These are phyloP conservation scores for Pterocles gutturalis DNA, from an alignment of 2,113 vertebrate species.

Conservation along the genomic window DNA sequence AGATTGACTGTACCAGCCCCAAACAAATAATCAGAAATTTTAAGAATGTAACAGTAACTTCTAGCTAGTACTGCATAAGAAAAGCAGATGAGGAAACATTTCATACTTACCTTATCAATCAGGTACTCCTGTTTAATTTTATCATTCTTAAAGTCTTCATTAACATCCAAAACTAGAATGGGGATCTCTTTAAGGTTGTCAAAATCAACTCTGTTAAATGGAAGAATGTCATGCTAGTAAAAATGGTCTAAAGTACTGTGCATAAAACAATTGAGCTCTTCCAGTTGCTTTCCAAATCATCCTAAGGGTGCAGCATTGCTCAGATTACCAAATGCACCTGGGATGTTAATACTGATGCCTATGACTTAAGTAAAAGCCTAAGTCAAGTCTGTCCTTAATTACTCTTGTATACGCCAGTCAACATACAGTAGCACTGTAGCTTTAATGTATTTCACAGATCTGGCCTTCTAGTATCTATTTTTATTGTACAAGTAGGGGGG, in stretches of 20 bases:
- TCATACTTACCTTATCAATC: conserved; percentile 76
- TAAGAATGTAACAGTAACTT: not conserved
- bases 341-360: not conserved
- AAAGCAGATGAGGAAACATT: not conserved
- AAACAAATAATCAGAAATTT: not conserved
- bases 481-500: not conserved
- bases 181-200: conserved; percentile 82
- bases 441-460: not conserved
- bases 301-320: not conserved
- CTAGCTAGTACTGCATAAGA: not conserved
- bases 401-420: not conserved
- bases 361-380: not conserved
- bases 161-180: conserved; percentile 82
- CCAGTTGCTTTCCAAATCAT: not conserved
- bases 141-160: conserved; percentile 86
- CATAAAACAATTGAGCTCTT: not conserved
- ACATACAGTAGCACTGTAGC: not conserved
- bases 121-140: conserved; percentile 82
- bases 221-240: not conserved
- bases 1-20: not conserved
- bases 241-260: not conserved
- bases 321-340: rapidly evolving
- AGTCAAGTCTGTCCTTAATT: not conserved
- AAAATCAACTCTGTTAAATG: conserved; percentile 80
- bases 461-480: not conserved